phyloP scores from a whole-genome alignment of 2,888 invertebrate species.

The Phania funesta region DNA sequence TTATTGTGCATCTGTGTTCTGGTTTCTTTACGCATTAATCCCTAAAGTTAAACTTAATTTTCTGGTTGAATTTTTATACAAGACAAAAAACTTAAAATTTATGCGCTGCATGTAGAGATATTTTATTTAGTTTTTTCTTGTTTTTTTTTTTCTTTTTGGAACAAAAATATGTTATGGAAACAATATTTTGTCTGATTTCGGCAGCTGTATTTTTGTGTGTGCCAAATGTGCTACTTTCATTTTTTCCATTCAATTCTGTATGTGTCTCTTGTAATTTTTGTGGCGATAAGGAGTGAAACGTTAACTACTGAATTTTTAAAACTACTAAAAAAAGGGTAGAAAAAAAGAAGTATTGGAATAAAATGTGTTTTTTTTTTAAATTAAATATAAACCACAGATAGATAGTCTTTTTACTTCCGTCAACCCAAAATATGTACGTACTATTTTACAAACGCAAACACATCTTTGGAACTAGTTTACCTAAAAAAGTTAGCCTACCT shows the following conservation, averaged over 20 bases:
- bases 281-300: conserved; percentile 21
- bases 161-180: conserved; percentile 36
- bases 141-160: neutral
- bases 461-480: neutral
- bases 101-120: neutral
- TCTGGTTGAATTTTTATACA: conserved; percentile 18
- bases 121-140: neutral
- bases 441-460: conserved; percentile 29
- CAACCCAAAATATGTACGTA: no score
- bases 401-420: no score
- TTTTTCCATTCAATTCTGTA: conserved; percentile 46
- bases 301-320: conserved; percentile 37
- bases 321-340: neutral
- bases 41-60: conserved; percentile 60
- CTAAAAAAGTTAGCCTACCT: neutral
- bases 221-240: conserved; percentile 66
- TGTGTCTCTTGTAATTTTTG: conserved; percentile 34
- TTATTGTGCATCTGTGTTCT: conserved; percentile 12
- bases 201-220: conserved; percentile 63
- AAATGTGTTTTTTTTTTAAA: neutral
- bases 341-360: conserved; percentile 28
- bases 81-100: neutral
- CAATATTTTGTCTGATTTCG: conserved; percentile 52
- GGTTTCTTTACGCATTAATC: conserved; percentile 61
- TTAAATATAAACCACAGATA: no score